Percentiles rank a stretch among this genome's conserved stretches.
These are phyloP conservation scores for Nestor notabilis DNA, from an alignment of 2,113 vertebrate species.

Conservation along the genomic window DNA sequence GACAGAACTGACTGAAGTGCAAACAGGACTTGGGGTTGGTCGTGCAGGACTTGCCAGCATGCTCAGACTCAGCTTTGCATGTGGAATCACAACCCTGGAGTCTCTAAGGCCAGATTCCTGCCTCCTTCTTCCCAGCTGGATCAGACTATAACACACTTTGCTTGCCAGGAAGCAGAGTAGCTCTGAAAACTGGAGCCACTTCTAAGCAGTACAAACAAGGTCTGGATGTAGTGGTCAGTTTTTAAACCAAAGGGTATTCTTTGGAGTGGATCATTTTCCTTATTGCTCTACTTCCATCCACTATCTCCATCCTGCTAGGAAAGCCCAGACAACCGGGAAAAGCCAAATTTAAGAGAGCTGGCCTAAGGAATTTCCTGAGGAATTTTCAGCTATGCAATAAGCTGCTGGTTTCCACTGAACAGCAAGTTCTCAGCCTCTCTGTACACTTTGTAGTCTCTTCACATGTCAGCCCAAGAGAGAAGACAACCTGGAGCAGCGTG, in stretches of 20 bases:
- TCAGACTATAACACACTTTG: neutral
- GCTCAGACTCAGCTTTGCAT: neutral
- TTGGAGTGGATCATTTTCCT: neutral
- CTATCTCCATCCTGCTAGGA: neutral
- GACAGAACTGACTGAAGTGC: fast-evolving
- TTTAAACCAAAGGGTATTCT: neutral
- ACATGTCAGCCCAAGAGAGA: neutral
- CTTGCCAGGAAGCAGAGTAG: neutral
- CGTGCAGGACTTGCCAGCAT: neutral
- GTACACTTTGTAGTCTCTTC: fast-evolving
- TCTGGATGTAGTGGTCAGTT: neutral
- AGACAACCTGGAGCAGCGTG: neutral
- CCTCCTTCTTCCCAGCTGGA: neutral
- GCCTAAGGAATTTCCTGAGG: neutral
- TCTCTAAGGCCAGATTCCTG: neutral
- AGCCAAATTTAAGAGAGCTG: neutral
- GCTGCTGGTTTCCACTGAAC: neutral
- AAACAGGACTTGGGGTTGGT: too few relatives aligned
- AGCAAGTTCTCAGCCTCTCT: neutral
- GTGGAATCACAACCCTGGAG: neutral
- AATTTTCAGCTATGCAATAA: neutral
- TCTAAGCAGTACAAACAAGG: neutral
- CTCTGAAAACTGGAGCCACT: neutral
- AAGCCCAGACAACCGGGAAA: neutral
- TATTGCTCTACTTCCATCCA: neutral